These are phyloP conservation scores for Nasonia giraulti DNA, from an alignment of 1,140 invertebrate genomes.

Conservation along the genomic window DNA sequence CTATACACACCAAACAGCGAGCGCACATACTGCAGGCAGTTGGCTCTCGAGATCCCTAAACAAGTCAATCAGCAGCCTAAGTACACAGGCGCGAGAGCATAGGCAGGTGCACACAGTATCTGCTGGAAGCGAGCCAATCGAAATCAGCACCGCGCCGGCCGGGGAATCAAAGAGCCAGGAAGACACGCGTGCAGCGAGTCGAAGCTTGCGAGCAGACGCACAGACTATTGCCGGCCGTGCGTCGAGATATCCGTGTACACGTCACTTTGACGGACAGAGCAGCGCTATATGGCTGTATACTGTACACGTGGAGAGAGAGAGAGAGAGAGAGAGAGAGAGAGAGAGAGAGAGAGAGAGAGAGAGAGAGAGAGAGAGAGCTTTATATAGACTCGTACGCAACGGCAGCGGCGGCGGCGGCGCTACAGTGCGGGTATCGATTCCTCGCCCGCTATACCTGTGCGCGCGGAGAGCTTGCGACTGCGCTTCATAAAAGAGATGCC, in stretches of 20 bases:
- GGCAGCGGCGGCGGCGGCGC: not conserved
- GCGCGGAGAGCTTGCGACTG: not conserved
- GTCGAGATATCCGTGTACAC: not conserved
- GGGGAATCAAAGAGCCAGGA: constrained; percentile 29
- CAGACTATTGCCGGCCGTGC: not conserved
- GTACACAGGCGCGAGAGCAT: not conserved
- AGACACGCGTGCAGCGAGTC: not conserved
- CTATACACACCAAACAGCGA: too few species aligned
- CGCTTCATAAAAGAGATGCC: constrained; percentile 39
- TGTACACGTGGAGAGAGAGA: too few species aligned
- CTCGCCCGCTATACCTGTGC: not conserved
- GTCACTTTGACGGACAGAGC: constrained; percentile 21
- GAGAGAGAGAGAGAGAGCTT: too few species aligned
- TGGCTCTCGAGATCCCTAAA: constrained; percentile 1
- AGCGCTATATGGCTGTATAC: too few species aligned
- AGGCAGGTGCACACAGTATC: too few species aligned
- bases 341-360: too few species aligned
- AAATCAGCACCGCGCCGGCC: not conserved
- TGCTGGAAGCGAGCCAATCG: constrained; percentile 33
- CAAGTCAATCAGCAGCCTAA: constrained; percentile 12
- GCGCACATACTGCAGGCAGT: too few species aligned
- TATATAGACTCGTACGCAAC: not conserved
- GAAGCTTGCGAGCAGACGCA: not conserved
- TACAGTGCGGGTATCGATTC: constrained; percentile 27
- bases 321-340: too few species aligned